phyloP scores from a whole-genome alignment of 2,797 vertebrate genomes.

The Esox masquinongy region DNA sequence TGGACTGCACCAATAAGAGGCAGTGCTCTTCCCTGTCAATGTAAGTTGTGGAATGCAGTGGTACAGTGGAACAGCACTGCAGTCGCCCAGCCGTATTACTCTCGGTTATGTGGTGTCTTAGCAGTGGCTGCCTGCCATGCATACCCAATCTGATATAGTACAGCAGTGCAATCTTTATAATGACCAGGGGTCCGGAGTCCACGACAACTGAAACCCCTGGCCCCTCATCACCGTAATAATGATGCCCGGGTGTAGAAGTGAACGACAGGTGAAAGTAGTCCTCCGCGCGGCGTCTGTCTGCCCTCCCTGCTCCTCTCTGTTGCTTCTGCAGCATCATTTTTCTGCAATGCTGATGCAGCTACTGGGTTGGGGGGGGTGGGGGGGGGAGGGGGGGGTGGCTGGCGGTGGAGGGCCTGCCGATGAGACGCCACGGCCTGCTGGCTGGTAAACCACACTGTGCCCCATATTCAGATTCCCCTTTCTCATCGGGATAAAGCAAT shows the following conservation, averaged over 20 bases:
- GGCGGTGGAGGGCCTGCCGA: too few species aligned
- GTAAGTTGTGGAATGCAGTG: not conserved
- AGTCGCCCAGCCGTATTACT: not conserved
- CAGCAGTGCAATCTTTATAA: too few species aligned
- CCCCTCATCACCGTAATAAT: too few species aligned
- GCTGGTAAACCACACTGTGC: slow-evolving; percentile 12
- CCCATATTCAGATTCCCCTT: slow-evolving; percentile 7
- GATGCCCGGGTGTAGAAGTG: not conserved
- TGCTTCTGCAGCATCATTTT: slow-evolving; percentile 42
- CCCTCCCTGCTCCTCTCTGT: slow-evolving; percentile 15
- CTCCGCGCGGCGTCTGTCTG: slow-evolving; percentile 16
- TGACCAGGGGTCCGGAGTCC: too few species aligned
- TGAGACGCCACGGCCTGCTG: slow-evolving; percentile 5
- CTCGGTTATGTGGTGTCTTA: not conserved
- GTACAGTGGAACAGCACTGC: not conserved
- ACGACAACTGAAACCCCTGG: too few species aligned
- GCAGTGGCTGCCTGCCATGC: not conserved
- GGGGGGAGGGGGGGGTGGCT: too few species aligned
- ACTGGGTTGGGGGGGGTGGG: not conserved
- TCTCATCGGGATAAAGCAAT: slow-evolving; percentile 5
- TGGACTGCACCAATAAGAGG: not conserved
- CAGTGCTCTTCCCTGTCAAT: not conserved
- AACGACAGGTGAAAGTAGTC: not conserved
- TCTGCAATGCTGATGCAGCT: slow-evolving; percentile 58
- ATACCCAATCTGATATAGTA: not conserved